Evolutionary conservation across 2,888 invertebrate genomes (phyloP), one percentile per base, ranked within the genome.

Genomic region (Cynaeus angustus): DNA sequence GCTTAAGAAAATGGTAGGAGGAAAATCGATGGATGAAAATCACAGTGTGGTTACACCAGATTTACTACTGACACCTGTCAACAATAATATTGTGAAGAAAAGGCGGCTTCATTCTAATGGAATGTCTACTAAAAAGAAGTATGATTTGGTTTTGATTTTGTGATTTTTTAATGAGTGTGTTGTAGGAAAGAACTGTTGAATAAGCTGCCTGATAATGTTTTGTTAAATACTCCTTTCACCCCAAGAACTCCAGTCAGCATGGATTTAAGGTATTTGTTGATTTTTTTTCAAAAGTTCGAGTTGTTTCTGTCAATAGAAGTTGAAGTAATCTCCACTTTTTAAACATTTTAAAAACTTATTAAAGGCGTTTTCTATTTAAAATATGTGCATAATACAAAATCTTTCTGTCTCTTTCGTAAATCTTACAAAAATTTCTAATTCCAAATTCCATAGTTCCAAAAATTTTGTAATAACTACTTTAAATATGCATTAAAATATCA

Each of bases 1-100:
- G 2, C 85, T 94, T 21, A 91, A 90, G 78, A 94, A 93, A 85
- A 93, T 94, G 85, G 94, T 94, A 6, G 90, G 91, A 0, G 91
- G 90, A 62, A 87, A 86, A 87, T 74, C 85, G 0, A 89, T 89
- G 73, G 89, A 88, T 37, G 86, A 88, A 13, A 73, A 78, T 30
- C 75, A 77, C 16, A 73, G 72, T 66, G 67, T 73, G 14, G 77
- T 79, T 6, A 80, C 83, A 3, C 84, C 85, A 5, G 85, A 85
- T 77, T 74, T 85, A 61, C 70, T 84, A 52, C 59, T 82, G 72
- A 90, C 91, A 4, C 91, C 92, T 28, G 80, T 90, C 45, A 89
- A 88, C 79, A 88, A 89, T 13, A 64, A 64, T 12, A 21, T 50
- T 6, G 30, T 41, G 43, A 64, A 64, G 50, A 52, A 52, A 30